Evolutionary conservation across 2,113 vertebrate species (phyloP).

Genomic region (Caranx melampygus): DNA sequence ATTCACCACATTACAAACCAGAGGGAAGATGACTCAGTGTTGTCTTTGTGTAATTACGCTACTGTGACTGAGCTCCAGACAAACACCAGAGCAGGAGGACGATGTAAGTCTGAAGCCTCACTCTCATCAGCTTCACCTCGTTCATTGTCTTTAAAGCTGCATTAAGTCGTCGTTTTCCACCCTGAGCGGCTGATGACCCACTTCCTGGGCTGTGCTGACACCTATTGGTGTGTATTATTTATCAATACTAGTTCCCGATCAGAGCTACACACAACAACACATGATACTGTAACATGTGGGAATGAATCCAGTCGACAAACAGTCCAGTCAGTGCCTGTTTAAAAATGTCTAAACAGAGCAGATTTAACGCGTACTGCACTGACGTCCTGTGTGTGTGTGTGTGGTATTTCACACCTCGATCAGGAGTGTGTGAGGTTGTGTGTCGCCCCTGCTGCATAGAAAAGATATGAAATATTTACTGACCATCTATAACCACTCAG

Average conservation of each 20-base stretch:
- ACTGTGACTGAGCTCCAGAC: not conserved
- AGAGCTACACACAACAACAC: too few relatives aligned
- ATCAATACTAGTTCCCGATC: too few relatives aligned
- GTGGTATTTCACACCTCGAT: slow-evolving; percentile 16
- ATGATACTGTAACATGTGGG: too few relatives aligned
- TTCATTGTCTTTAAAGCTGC: not conserved
- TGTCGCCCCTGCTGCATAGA: slow-evolving; percentile 26
- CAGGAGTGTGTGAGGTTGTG: not conserved
- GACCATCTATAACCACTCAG: slow-evolving; percentile 48
- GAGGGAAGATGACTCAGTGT: not conserved
- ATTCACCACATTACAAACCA: slow-evolving; percentile 26
- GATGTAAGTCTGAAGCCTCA: not conserved
- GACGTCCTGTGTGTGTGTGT: not conserved
- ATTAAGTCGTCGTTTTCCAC: not conserved
- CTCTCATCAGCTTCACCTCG: too few relatives aligned
- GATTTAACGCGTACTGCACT: too few relatives aligned
- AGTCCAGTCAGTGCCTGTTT: too few relatives aligned
- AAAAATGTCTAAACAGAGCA: too few relatives aligned
- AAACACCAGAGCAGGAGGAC: not conserved
- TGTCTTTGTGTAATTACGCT: not conserved
- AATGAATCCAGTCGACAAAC: too few relatives aligned
- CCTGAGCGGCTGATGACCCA: not conserved
- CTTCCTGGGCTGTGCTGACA: slow-evolving; percentile 1
- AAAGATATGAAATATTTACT: slow-evolving; percentile 66
- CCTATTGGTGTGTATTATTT: not conserved